Evolutionary conservation across 2,888 invertebrate species (phyloP), one percentile per base, ranked within the genome.

Genomic region (Pteria penguin): DNA sequence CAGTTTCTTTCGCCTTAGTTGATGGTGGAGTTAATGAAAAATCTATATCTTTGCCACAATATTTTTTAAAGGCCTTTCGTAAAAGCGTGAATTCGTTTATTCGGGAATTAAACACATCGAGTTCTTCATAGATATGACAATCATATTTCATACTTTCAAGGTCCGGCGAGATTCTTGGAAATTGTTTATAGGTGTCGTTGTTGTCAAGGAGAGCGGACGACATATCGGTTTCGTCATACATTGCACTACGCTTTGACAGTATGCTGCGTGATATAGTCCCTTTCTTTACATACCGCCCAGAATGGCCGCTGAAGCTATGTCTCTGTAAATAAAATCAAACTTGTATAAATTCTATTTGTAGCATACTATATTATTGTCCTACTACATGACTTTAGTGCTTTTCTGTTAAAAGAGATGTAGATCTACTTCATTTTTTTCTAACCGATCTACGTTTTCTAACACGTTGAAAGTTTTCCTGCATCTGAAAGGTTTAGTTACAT

Each of bases 51-150:
- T 27, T 52, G 11, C 68, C 68, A 24, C 57, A 68, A 33, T 68
- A 68, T 24, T 68, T 68, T 32, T 68, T 68, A 26, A 68, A 68
- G 3, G 68, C 68, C 57, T 68, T 68, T 24, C 68, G 55, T 18
- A 68, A 68, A 5, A 68, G 26, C 4, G 68, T 68, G 33, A 68
- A 68, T 24, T 68, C 68, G 5, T 68, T 52, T n/a, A 68, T 68
- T 57, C 68, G 29, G 29, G 68, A 55, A 22, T 68, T 68, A 24
- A 32, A 57, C 4, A 32, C 57, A 22, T 58, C 58, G 8, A 58
- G 57, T 8, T 29, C 33, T n/a, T 68, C 68, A 33, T 68, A 68
- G 31, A 31, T 31, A 24, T 58, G 57, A 68, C 54, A 57, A 29
- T 55, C 68, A 1, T 22, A 27, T 68, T 57, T 68, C 22, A 29